Evolutionary conservation across 30 jellyfish, hydroid and myxozoan genomes (phyloP).

Genomic region (Aurelia sp.): DNA sequence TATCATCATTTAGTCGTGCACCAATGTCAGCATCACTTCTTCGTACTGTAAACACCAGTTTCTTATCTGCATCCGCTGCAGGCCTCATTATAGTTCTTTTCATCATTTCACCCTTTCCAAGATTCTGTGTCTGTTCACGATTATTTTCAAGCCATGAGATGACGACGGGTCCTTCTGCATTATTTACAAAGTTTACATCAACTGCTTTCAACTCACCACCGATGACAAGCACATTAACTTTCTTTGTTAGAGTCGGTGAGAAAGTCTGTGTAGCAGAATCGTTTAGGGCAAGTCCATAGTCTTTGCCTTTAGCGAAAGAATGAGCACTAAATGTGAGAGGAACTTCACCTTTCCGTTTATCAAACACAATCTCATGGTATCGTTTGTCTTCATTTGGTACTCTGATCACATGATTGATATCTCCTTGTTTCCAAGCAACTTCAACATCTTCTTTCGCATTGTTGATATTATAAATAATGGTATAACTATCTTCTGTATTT

Average conservation of each 20-base stretch:
- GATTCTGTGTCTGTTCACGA: neutral
- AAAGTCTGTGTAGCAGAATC: neutral
- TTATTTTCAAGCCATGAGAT: slow-evolving; percentile 45
- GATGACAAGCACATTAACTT: neutral
- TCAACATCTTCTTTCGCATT: slow-evolving; percentile 16
- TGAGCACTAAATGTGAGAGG: slow-evolving; percentile 31
- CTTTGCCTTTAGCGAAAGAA: slow-evolving; percentile 14
- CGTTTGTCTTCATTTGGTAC: slow-evolving; percentile 10
- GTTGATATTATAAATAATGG: slow-evolving; percentile 8
- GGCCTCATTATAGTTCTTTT: neutral
- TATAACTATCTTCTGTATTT: neutral
- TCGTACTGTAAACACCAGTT: slow-evolving; percentile 29
- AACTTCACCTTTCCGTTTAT: slow-evolving; percentile 8
- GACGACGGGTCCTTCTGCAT: slow-evolving; percentile 32
- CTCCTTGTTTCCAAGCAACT: slow-evolving; percentile 20
- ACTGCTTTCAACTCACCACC: slow-evolving; percentile 1
- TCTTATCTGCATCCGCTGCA: neutral
- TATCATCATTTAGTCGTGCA: slow-evolving; percentile 24
- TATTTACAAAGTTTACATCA: slow-evolving; percentile 8
- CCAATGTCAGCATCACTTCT: slow-evolving; percentile 11
- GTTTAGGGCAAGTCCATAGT: neutral
- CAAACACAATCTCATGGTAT: slow-evolving; percentile 6
- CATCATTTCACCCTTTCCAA: slow-evolving; percentile 11
- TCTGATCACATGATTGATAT: neutral
- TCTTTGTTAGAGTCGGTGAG: neutral